phyloP scores from a whole-genome alignment of 2,888 invertebrate species.

The Nebria brevicollis region DNA sequence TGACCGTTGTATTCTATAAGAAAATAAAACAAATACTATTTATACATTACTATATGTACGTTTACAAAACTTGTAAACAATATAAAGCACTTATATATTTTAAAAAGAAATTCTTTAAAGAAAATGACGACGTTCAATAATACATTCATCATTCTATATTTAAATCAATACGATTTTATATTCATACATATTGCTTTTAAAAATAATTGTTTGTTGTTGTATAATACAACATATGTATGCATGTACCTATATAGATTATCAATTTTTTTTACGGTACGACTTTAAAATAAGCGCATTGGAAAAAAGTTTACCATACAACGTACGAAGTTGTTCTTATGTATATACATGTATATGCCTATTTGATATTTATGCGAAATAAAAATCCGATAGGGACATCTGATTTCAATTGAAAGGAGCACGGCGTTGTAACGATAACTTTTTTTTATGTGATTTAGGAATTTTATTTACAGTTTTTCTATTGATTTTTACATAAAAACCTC shows the following conservation, averaged over 20 bases:
- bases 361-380: conserved; percentile 1
- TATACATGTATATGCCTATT: neutral
- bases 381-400: neutral
- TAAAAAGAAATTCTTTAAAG: neutral
- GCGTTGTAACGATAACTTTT: neutral
- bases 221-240: too few relatives aligned
- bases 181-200: too few relatives aligned
- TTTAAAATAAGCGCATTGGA: too few relatives aligned
- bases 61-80: too few relatives aligned
- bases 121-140: too few relatives aligned
- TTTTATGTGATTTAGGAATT: neutral
- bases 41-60: neutral
- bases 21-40: neutral
- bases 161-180: too few relatives aligned
- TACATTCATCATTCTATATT: too few relatives aligned
- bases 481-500: neutral
- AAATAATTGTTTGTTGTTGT: too few relatives aligned
- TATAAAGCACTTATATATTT: neutral
- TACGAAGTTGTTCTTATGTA: neutral
- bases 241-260: too few relatives aligned
- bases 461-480: neutral
- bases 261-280: too few relatives aligned
- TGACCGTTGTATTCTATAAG: neutral
- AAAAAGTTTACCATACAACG: neutral
- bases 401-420: neutral